These are phyloP conservation scores for Coranthus polyacanthus DNA, from an alignment of 2,797 vertebrate genomes.

Conservation along the genomic window DNA sequence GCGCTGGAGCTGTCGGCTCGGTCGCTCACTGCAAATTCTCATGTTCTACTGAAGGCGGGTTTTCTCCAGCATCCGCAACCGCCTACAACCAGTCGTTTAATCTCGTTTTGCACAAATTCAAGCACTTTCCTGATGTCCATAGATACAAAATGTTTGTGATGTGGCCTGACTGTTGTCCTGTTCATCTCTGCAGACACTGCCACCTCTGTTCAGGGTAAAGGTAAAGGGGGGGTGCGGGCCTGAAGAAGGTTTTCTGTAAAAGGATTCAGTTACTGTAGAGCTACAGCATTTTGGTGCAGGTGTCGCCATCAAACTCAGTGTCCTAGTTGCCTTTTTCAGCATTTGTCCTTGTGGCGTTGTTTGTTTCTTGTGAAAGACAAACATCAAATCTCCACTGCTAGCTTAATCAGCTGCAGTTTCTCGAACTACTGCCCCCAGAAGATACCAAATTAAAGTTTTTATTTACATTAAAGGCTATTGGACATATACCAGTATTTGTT, in stretches of 20 bases:
- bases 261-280: no score
- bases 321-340: slow-evolving; percentile 82
- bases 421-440: slow-evolving; percentile 26
- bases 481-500: slow-evolving; percentile 7
- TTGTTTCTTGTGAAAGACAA: no score
- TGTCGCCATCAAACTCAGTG: no score
- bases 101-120: slow-evolving; percentile 82
- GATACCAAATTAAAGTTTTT: not conserved
- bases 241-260: no score
- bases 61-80: slow-evolving; percentile 29
- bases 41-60: slow-evolving; percentile 41
- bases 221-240: no score
- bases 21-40: slow-evolving; percentile 25
- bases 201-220: slow-evolving; percentile 45
- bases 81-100: slow-evolving; percentile 39
- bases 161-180: slow-evolving; percentile 68
- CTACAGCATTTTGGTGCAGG: no score
- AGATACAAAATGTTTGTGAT: slow-evolving; percentile 51
- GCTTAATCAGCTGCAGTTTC: slow-evolving; percentile 43
- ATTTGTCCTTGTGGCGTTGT: slow-evolving; percentile 60
- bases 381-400: no score
- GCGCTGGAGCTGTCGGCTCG: not conserved
- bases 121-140: slow-evolving; percentile 83
- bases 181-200: slow-evolving; percentile 69
- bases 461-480: no score